Base-by-base conservation (phyloP, 2,888 invertebrate species). In the Ferrisia virgata region DNA sequence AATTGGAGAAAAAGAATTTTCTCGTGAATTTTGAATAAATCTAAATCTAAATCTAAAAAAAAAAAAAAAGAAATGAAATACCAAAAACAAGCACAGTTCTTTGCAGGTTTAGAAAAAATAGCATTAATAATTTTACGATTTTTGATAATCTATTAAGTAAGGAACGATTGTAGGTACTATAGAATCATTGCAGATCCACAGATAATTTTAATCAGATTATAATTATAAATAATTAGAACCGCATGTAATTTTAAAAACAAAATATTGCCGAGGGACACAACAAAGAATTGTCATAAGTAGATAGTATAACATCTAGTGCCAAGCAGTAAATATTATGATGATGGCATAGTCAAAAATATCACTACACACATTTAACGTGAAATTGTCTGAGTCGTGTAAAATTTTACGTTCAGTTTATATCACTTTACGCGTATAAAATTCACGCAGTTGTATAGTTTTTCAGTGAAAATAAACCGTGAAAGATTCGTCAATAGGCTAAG, bases 321-420 rank as follows among this genome's bases (percentile, higher is more conserved):
- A 69, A 69, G 31, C 15, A 69, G 31, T 69, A 69, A 69, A 69
- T 69, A 69, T 69, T 69, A 31, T 69, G 69, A 69, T 69, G 69
- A 69, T 69, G 69, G 31, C 31, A 69, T 69, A 11, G 31, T 69
- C 69, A 31, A 31, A 69, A 69, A 69, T 69, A 69, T 53, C 36
- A 6, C 53, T 53, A 18, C 53, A 53, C 18, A 22, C 18, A 53
- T 69, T 15, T 31, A 69, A 69, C 69, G 15, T 69, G 31, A 69
- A 69, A 69, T 69, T 69, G 69, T n/a, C 8, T 15, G 31, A 53
- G n/a, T n/a, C n/a, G n/a, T n/a, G n/a, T 53, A 53, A 18, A 18
- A 11, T 53, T 53, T 53, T 53, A 53, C 53, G 53, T 53, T 6
- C 9, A 9, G 53, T 53, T 53, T 53, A 11, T 11, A 40, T 40